These are phyloP conservation scores for Sinocyclocheilus anshuiensis DNA, from an alignment of 2,113 vertebrate species.

Conservation along the genomic window DNA sequence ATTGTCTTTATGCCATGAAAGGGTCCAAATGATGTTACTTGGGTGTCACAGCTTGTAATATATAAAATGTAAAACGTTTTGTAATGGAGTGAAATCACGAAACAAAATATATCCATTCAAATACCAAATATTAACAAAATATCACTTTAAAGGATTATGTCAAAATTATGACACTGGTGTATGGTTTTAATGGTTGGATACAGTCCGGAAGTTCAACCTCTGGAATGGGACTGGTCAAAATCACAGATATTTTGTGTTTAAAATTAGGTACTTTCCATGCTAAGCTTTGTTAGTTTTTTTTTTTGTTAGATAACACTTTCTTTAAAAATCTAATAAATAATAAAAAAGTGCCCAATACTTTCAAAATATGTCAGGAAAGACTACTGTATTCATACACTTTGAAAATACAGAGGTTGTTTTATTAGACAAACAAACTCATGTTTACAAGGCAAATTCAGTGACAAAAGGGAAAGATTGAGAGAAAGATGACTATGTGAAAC, in stretches of 20 bases:
- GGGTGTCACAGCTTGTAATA: neutral
- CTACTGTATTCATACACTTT: neutral
- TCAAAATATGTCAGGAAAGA: neutral
- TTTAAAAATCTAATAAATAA: neutral
- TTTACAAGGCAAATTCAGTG: constrained; percentile 52
- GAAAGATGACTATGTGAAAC: constrained; percentile 60
- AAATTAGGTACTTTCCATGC: neutral
- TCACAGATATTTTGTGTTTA: neutral
- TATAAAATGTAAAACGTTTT: neutral
- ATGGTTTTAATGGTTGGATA: neutral
- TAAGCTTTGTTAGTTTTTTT: neutral
- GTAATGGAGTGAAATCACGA: neutral
- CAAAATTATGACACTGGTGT: neutral
- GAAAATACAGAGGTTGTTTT: neutral
- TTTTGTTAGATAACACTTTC: neutral
- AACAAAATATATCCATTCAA: neutral
- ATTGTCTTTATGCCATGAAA: neutral
- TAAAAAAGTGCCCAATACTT: neutral
- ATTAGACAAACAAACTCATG: neutral
- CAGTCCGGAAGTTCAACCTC: neutral
- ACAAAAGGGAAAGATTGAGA: constrained; percentile 39
- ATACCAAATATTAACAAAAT: neutral
- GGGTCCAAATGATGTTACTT: neutral
- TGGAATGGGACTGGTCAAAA: too few species aligned
- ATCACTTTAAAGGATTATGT: neutral